phyloP scores from a whole-genome alignment of 2,797 vertebrate species.

The Oreonectes daqikongensis region DNA sequence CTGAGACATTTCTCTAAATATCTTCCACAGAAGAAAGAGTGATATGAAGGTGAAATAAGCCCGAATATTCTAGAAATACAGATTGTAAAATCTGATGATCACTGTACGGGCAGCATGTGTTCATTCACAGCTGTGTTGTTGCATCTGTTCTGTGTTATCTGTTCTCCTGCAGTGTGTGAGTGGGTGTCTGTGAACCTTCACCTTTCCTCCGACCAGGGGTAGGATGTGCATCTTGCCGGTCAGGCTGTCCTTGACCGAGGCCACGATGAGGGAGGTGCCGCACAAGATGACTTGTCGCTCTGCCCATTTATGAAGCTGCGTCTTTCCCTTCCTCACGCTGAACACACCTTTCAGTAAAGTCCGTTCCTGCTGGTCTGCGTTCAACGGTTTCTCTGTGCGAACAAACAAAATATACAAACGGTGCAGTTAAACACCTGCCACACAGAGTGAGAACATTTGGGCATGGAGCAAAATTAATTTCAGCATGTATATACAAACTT shows the following conservation, averaged over 20 bases:
- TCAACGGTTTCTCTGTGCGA: slow-evolving; percentile 84
- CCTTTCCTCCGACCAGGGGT: slow-evolving; percentile 94
- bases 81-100: neutral
- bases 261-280: slow-evolving; percentile 94
- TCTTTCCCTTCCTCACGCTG: slow-evolving; percentile 93
- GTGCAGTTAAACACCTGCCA: neutral
- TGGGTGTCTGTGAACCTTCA: slow-evolving; percentile 58
- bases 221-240: slow-evolving; percentile 96
- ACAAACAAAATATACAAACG: slow-evolving; percentile 10
- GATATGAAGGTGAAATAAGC: too few species aligned
- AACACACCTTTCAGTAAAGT: slow-evolving; percentile 90
- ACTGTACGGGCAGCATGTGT: neutral
- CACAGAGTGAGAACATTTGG: too few species aligned
- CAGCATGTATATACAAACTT: too few species aligned
- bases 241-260: slow-evolving; percentile 95
- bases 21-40: too few species aligned
- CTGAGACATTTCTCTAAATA: neutral
- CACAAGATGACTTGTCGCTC: slow-evolving; percentile 94
- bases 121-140: slow-evolving; percentile 63
- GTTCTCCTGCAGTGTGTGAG: slow-evolving; percentile 31
- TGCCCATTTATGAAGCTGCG: slow-evolving; percentile 97
- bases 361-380: slow-evolving; percentile 89
- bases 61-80: neutral
- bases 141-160: slow-evolving; percentile 42
- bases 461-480: too few species aligned